A percentile compares a stretch with the other conserved stretches of the same genome.
Conservation (phyloP, 1,140 invertebrate genomes). For the Apis laboriosa region DNA sequence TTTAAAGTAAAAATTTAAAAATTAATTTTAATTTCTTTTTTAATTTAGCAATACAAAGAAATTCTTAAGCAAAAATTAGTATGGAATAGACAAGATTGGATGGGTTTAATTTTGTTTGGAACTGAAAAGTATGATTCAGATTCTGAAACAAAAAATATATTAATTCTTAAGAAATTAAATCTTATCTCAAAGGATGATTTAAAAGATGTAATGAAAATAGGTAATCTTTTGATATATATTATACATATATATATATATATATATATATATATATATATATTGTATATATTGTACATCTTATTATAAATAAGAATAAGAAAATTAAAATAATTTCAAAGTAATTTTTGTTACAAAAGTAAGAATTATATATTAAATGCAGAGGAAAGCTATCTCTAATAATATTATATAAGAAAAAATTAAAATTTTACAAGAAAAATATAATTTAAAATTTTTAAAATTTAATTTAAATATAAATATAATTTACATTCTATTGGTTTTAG, state of each 20-base stretch:
- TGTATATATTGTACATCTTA: background rate
- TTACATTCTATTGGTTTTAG: background rate
- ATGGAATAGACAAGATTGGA: conserved; percentile 64
- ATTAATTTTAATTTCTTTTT: background rate
- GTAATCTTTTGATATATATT: conserved; percentile 35
- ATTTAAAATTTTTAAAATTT: too few relatives aligned
- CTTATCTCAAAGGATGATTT: conserved; percentile 40
- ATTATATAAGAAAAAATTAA: background rate
- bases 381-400: background rate
- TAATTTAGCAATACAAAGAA: conserved; percentile 34
- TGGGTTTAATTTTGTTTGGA: conserved; percentile 65
- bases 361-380: background rate
- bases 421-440: background rate
- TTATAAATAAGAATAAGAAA: background rate
- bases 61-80: conserved; percentile 62
- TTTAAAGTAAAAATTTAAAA: background rate
- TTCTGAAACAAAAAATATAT: conserved; percentile 49
- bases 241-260: background rate
- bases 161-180: conserved; percentile 50
- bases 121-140: conserved; percentile 47
- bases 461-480: too few relatives aligned
- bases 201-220: conserved; percentile 40
- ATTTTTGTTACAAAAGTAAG: background rate
- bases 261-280: too few relatives aligned
- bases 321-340: background rate